Evolutionary conservation across 2,797 vertebrate species (phyloP).

Genomic region (Borostomias antarcticus): DNA sequence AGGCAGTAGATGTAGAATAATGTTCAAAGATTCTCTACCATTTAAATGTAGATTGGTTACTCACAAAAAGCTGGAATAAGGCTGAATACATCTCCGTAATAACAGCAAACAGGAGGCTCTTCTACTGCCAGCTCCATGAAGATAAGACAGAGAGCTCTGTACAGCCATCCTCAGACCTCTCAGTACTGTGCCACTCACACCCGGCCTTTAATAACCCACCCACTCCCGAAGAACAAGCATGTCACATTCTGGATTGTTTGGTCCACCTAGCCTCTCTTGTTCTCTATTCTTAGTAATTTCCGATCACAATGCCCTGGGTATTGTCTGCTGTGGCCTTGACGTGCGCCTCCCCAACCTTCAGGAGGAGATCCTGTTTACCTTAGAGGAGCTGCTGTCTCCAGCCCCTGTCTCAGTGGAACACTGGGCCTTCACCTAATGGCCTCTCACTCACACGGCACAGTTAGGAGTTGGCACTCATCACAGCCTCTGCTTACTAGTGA

Average conservation of each 20-base stretch:
- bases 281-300: conserved; percentile 84
- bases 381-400: conserved; percentile 56
- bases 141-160: not conserved
- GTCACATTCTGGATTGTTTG: conserved; percentile 73
- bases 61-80: not conserved
- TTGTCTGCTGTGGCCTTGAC: conserved; percentile 80
- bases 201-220: conserved; percentile 60
- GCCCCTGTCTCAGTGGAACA: conserved; percentile 70
- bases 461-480: conserved; percentile 62
- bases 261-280: conserved; percentile 72
- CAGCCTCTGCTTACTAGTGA: conserved; percentile 63
- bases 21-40: not conserved
- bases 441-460: conserved; percentile 42
- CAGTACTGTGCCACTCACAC: not conserved
- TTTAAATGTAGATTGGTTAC: not conserved
- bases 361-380: conserved; percentile 83
- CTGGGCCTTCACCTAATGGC: conserved; percentile 51
- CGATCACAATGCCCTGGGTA: conserved; percentile 80
- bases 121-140: not conserved
- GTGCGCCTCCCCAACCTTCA: conserved; percentile 76
- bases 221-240: conserved; percentile 65
- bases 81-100: not conserved
- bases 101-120: not conserved
- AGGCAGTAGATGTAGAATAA: not conserved
- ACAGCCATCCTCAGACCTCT: too few relatives aligned